Conservation (phyloP, 2,888 invertebrate genomes). For the Oeneis ivallda region DNA sequence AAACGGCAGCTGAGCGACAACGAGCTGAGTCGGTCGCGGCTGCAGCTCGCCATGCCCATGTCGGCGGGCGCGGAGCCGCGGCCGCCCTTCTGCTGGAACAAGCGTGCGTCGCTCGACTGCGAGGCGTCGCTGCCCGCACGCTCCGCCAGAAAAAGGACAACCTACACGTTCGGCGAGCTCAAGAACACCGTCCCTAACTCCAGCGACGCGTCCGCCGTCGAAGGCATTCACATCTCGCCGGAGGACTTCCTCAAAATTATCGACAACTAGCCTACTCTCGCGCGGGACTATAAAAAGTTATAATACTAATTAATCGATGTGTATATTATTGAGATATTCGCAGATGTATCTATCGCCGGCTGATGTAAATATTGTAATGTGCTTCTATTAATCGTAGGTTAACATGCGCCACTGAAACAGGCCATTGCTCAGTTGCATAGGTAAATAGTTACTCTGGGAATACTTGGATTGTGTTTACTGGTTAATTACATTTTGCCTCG, state of each 20-base stretch:
- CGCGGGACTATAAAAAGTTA: constrained; percentile 43
- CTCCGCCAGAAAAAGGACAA: constrained; percentile 49
- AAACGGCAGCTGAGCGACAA: constrained; percentile 73
- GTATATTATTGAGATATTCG: constrained; percentile 64
- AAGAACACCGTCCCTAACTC: constrained; percentile 72
- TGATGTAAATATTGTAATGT: constrained; percentile 79
- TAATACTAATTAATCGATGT: constrained; percentile 53
- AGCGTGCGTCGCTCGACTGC: constrained; percentile 62
- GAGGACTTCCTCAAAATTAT: constrained; percentile 71
- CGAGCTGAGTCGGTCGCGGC: constrained; percentile 63
- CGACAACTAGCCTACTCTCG: constrained; percentile 59
- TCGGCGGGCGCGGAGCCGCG: constrained; percentile 76
- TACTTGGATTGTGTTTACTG: constrained; percentile 16
- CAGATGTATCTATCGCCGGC: constrained; percentile 59
- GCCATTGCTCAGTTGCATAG: constrained; percentile 65
- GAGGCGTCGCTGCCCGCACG: constrained; percentile 51
- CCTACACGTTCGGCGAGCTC: constrained; percentile 75
- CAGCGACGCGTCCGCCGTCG: constrained; percentile 47
- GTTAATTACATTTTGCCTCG: constrained; percentile 19
- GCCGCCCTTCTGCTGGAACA: constrained; percentile 64
- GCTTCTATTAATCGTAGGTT: constrained; percentile 68
- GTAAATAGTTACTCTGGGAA: neutral
- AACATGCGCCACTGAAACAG: constrained; percentile 77
- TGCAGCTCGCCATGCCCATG: constrained; percentile 72
- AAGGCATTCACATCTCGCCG: constrained; percentile 60